These are phyloP conservation scores for Hoplostethus mediterraneus DNA, from an alignment of 2,797 vertebrate species.

Conservation along the genomic window DNA sequence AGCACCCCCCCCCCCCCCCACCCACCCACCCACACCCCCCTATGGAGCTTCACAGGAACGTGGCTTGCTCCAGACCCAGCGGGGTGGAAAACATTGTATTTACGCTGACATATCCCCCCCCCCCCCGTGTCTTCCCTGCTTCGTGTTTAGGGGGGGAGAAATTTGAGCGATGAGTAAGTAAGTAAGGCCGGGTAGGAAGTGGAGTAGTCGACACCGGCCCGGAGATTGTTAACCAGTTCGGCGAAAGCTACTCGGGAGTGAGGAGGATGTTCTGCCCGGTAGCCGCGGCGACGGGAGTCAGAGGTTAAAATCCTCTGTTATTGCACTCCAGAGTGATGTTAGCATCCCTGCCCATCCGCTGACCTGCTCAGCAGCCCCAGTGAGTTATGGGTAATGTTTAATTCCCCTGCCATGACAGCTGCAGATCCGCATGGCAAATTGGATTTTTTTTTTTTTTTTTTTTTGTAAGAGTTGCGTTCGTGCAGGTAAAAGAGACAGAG, in stretches of 20 bases:
- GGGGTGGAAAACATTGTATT: slow-evolving; percentile 72
- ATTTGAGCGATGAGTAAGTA: slow-evolving; percentile 33
- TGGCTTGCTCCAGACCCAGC: slow-evolving; percentile 53
- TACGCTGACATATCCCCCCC: slow-evolving; percentile 61
- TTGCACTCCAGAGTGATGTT: slow-evolving; percentile 81
- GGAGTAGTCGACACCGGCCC: slow-evolving; percentile 51
- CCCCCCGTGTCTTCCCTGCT: slow-evolving; percentile 44
- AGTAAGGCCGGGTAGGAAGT: slow-evolving; percentile 35
- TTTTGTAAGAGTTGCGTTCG: slow-evolving; percentile 58
- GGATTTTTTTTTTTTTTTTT: slow-evolving; percentile 72
- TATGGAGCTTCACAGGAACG: slow-evolving; percentile 64
- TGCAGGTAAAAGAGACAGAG: slow-evolving; percentile 68
- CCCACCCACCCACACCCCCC: too few species aligned
- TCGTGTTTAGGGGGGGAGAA: slow-evolving; percentile 50
- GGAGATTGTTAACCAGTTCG: slow-evolving; percentile 60
- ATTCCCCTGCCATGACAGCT: slow-evolving; percentile 80
- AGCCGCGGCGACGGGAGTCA: slow-evolving; percentile 66
- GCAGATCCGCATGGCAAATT: slow-evolving; percentile 80
- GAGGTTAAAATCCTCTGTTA: slow-evolving; percentile 84
- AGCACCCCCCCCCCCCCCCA: slow-evolving; percentile 65
- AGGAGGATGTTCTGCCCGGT: slow-evolving; percentile 56
- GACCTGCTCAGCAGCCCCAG: slow-evolving; percentile 74
- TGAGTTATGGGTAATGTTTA: slow-evolving; percentile 85
- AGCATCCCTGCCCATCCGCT: slow-evolving; percentile 67
- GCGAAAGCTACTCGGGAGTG: slow-evolving; percentile 37